These are phyloP conservation scores for Ambastaia sidthimunki DNA, from an alignment of 2,797 vertebrate genomes.

Conservation along the genomic window DNA sequence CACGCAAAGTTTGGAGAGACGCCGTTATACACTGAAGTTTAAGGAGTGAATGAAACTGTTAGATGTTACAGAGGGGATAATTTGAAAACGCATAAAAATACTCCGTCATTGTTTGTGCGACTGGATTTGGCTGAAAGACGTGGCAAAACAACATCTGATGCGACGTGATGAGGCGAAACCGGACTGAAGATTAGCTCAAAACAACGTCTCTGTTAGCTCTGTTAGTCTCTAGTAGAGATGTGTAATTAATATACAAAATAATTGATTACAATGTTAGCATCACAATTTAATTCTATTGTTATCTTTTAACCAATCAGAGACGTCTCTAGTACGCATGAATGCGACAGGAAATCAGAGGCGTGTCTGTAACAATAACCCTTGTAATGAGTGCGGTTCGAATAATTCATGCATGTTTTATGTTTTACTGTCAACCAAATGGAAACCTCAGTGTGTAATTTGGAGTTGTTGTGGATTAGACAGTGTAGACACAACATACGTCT, in stretches of 20 bases:
- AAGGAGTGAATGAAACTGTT: conserved; percentile 10
- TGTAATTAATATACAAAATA: not conserved
- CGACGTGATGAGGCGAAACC: conserved; percentile 28
- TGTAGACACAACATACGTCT: too few relatives aligned
- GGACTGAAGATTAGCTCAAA: conserved; percentile 28
- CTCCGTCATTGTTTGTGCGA: not conserved
- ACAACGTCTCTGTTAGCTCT: conserved; percentile 4
- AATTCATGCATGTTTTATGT: too few relatives aligned
- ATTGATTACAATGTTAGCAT: too few relatives aligned
- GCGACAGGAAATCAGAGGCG: not conserved
- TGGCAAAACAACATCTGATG: conserved; percentile 3
- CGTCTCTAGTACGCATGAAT: not conserved
- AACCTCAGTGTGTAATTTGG: too few relatives aligned
- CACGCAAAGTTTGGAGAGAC: not conserved
- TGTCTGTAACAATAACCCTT: not conserved
- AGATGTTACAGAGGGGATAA: conserved; percentile 23
- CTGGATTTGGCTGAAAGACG: not conserved
- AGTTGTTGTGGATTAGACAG: too few relatives aligned
- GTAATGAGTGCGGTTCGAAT: too few relatives aligned
- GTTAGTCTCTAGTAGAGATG: not conserved
- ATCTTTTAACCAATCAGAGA: not conserved
- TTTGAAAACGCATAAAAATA: conserved; percentile 9
- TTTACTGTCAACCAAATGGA: too few relatives aligned
- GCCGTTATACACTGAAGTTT: too few relatives aligned
- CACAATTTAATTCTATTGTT: too few relatives aligned